These are phyloP conservation scores for Palloptera scutellata DNA, from an alignment of 2,888 invertebrate species.

Conservation along the genomic window DNA sequence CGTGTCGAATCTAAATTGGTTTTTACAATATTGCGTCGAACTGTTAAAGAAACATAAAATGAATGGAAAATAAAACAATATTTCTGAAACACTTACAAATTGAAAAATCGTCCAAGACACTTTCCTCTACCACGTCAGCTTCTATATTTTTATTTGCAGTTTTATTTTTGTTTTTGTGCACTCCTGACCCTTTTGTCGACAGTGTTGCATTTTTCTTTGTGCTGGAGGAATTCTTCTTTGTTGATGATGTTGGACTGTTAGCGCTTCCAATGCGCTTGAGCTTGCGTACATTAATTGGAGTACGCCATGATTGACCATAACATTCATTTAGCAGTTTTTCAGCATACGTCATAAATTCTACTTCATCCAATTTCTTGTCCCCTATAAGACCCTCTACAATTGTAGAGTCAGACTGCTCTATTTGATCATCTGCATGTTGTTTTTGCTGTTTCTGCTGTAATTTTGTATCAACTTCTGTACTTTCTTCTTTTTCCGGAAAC, in stretches of 20 bases:
- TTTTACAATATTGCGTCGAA: slow-evolving; percentile 49
- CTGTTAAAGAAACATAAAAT: slow-evolving; percentile 37
- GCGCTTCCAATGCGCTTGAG: slow-evolving; percentile 49
- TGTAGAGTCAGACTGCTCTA: neutral
- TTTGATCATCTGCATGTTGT: neutral
- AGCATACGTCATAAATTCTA: slow-evolving; percentile 50
- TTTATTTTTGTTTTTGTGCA: slow-evolving; percentile 6
- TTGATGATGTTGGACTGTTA: slow-evolving; percentile 13
- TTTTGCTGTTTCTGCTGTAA: neutral
- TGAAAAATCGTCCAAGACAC: slow-evolving; percentile 54
- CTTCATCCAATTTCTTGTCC: slow-evolving; percentile 34
- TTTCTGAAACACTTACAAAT: slow-evolving; percentile 50
- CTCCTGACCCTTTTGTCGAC: neutral
- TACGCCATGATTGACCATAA: slow-evolving; percentile 62
- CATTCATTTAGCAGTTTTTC: slow-evolving; percentile 55
- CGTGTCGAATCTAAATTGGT: slow-evolving; percentile 59
- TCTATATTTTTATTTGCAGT: slow-evolving; percentile 9
- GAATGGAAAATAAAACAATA: neutral
- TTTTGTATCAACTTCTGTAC: neutral
- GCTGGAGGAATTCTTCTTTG: neutral
- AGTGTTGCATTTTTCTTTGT: neutral
- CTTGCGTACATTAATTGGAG: slow-evolving; percentile 58
- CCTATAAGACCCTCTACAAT: neutral
- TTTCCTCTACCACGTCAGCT: slow-evolving; percentile 46
- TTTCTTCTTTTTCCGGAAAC: neutral